Percentiles rank a stretch among this genome's conserved stretches.
These are phyloP conservation scores for Pogonocichla stellata DNA, from an alignment of 2,113 vertebrate genomes.

Conservation along the genomic window DNA sequence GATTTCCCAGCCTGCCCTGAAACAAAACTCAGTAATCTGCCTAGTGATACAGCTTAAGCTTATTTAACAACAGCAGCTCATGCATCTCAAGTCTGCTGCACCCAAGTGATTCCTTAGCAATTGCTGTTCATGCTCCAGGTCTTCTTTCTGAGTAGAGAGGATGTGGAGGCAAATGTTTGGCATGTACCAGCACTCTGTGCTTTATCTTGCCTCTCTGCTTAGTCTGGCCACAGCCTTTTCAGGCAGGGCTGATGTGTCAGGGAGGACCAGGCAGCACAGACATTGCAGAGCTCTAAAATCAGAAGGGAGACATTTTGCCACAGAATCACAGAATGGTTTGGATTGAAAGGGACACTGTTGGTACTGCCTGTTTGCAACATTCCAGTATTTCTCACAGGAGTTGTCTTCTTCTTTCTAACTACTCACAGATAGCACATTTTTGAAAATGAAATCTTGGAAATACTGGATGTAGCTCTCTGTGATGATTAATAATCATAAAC, in stretches of 20 bases:
- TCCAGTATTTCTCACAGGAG: neutral
- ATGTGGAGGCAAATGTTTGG: neutral
- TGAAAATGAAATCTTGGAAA: neutral
- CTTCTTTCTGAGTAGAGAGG: neutral
- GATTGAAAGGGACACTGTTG: neutral
- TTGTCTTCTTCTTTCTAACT: neutral
- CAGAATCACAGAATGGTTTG: neutral
- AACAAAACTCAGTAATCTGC: neutral
- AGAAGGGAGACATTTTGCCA: neutral
- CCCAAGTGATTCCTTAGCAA: neutral
- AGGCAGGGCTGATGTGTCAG: neutral
- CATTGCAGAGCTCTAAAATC: neutral
- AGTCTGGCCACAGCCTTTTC: neutral
- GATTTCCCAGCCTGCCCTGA: neutral
- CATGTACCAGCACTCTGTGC: neutral
- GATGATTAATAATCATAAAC: neutral
- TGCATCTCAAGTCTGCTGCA: neutral
- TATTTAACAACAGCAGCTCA: neutral
- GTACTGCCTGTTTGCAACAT: neutral
- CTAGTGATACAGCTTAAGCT: neutral
- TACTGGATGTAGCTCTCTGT: neutral
- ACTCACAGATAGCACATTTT: neutral
- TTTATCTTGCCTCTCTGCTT: neutral
- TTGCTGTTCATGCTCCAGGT: neutral
- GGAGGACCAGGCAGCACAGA: neutral